Conservation (phyloP, 2,888 invertebrate genomes). For the Megaustenia siamemsis region DNA sequence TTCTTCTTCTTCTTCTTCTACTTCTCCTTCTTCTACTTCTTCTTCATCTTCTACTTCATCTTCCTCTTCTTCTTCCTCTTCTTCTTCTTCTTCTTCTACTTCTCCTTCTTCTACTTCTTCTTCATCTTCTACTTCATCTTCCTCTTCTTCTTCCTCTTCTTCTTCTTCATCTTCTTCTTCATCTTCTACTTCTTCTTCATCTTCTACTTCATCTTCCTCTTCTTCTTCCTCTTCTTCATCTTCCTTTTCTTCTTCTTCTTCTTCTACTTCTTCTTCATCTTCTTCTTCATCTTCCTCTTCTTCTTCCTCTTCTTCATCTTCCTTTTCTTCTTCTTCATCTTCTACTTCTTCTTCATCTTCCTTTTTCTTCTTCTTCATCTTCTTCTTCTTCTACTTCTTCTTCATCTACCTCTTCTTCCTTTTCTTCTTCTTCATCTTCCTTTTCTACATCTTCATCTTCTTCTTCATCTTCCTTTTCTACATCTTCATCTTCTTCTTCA, state of each 20-base stretch:
- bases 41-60: background rate
- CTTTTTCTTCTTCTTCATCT: background rate
- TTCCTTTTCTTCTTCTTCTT: background rate
- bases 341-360: background rate
- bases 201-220: background rate
- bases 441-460: no score
- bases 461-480: no score
- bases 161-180: background rate
- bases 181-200: background rate
- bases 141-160: background rate
- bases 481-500: no score
- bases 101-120: constrained; percentile 4
- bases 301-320: background rate
- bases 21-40: no score
- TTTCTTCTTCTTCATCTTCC: no score
- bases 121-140: background rate
- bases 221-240: background rate
- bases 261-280: background rate
- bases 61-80: background rate
- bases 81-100: constrained; percentile 4
- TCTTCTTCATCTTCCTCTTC: background rate
- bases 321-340: background rate
- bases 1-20: no score
- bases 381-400: background rate
- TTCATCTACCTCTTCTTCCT: no score